These are phyloP conservation scores for Mylabris sibirica DNA, from an alignment of 2,888 invertebrate species.

Conservation along the genomic window DNA sequence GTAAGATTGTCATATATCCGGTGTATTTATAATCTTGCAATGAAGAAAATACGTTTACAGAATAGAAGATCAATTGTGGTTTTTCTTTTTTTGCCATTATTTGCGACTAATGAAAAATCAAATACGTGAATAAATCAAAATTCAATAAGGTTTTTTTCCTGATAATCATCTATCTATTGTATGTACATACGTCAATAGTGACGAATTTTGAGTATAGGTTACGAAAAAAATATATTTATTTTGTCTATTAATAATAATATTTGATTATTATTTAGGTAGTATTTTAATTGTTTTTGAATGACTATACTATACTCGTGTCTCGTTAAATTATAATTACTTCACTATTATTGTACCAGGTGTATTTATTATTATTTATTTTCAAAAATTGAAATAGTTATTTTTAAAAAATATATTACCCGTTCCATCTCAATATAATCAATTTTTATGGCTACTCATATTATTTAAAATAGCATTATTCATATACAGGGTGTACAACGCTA, in stretches of 20 bases:
- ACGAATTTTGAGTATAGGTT: not conserved
- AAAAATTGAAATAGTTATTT: not conserved
- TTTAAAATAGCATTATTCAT: no score
- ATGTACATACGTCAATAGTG: not conserved
- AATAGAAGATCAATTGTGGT: not conserved
- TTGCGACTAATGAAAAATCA: not conserved
- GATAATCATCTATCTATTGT: not conserved
- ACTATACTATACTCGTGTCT: not conserved
- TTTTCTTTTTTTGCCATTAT: not conserved
- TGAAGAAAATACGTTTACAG: not conserved
- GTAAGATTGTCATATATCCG: constrained; percentile 1
- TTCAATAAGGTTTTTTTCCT: not conserved
- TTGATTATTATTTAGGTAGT: not conserved
- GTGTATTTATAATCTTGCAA: not conserved
- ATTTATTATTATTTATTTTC: not conserved
- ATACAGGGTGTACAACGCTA: no score
- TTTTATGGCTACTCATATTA: no score
- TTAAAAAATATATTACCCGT: not conserved
- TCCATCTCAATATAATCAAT: no score
- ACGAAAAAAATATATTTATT: not conserved
- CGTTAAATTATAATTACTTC: not conserved
- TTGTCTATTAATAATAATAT: not conserved
- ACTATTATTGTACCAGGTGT: not conserved
- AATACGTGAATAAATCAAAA: not conserved
- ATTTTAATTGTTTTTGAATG: not conserved